Percentiles rank a stretch among this genome's conserved stretches.
Evolutionary conservation across 2,797 vertebrate species (phyloP).

Genomic region (Poeciliopsis infans): DNA sequence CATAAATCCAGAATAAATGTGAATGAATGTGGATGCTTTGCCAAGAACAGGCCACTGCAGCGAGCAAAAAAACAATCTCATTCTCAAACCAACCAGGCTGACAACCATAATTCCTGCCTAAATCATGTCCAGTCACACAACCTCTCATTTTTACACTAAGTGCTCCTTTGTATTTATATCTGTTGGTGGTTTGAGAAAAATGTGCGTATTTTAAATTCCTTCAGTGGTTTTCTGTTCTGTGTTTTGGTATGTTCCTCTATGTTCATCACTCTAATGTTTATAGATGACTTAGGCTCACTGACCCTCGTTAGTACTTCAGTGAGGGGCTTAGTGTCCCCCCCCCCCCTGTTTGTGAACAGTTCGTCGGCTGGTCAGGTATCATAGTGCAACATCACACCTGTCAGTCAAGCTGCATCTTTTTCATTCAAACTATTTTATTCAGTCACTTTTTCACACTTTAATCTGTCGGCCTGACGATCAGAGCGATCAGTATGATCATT

Average conservation of each 20-base stretch:
- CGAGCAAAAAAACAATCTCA: background rate
- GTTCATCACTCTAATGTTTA: background rate
- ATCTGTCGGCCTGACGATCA: background rate
- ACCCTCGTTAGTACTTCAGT: background rate
- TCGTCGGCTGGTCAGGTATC: background rate
- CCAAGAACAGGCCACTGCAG: slow-evolving; percentile 16
- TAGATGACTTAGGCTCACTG: background rate
- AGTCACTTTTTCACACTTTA: background rate
- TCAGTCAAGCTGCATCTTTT: background rate
- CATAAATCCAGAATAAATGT: slow-evolving; percentile 7
- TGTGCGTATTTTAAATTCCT: background rate
- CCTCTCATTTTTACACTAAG: background rate
- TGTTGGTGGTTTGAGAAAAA: slow-evolving; percentile 3
- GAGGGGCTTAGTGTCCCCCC: background rate
- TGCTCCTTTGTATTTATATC: background rate
- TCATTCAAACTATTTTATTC: background rate
- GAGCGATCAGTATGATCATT: background rate
- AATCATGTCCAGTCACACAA: background rate
- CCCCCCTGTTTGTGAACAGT: background rate
- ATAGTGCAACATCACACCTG: background rate
- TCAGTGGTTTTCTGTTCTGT: background rate
- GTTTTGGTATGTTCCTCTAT: background rate
- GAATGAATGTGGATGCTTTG: slow-evolving; percentile 9
- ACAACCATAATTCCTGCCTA: background rate
- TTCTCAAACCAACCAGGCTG: background rate